Conservation (phyloP, 30 jellyfish, hydroid and myxozoan species). For the Phacellophora camtschatica region DNA sequence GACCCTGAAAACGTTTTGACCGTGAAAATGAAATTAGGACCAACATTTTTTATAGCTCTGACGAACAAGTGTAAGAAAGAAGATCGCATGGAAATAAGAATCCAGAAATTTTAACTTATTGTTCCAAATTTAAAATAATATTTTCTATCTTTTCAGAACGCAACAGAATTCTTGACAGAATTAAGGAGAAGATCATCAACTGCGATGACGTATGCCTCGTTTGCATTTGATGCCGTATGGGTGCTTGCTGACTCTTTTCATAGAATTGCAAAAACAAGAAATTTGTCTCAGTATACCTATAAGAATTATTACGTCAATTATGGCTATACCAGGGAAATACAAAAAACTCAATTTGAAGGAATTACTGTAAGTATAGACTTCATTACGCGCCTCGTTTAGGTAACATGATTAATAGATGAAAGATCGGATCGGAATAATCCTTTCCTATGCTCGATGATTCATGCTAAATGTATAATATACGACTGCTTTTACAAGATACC, state of each 20-base stretch:
- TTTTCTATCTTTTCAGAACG: conserved; percentile 26
- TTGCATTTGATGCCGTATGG: conserved; percentile 89
- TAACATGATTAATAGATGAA: too few relatives aligned
- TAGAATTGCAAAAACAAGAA: conserved; percentile 14
- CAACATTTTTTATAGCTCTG: too few relatives aligned
- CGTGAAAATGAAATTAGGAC: too few relatives aligned
- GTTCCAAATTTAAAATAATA: background rate
- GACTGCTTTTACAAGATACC: too few relatives aligned
- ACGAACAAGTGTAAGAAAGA: too few relatives aligned
- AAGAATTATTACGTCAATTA: background rate
- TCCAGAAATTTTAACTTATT: too few relatives aligned
- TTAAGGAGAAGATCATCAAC: background rate
- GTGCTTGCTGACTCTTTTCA: conserved; percentile 45
- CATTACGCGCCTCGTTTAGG: too few relatives aligned
- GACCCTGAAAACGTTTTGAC: too few relatives aligned
- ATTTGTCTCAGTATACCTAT: conserved; percentile 28
- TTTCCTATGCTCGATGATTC: too few relatives aligned
- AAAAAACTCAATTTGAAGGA: conserved; percentile 54
- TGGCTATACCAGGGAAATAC: background rate
- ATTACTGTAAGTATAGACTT: conserved; percentile 81
- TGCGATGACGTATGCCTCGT: conserved; percentile 51
- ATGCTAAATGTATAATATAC: too few relatives aligned
- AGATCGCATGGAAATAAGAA: too few relatives aligned
- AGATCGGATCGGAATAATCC: too few relatives aligned
- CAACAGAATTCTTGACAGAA: conserved; percentile 16